Evolutionary conservation across 1,140 invertebrate genomes (phyloP).

Genomic region (Helicorthomorpha holstii): DNA sequence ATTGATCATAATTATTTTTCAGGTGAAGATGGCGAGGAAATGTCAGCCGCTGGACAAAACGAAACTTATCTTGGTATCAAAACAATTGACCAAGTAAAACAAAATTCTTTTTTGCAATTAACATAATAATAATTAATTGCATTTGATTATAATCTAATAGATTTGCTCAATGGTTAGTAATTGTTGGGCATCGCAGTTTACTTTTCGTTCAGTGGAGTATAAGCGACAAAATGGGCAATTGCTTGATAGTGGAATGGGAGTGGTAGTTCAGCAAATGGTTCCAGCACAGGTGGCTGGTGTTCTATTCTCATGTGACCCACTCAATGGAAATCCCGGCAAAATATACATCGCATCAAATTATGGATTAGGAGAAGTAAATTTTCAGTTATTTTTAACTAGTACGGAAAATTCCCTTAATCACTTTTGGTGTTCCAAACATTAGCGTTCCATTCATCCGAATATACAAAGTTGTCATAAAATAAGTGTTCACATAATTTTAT

Average conservation of each 20-base stretch:
- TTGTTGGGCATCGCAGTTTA: constrained; percentile 66
- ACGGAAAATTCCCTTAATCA: no score
- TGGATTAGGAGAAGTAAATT: constrained; percentile 61
- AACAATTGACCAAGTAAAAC: constrained; percentile 18
- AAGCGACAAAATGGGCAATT: constrained; percentile 47
- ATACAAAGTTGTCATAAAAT: no score
- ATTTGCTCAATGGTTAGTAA: constrained; percentile 38
- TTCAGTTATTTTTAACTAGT: no score
- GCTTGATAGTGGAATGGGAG: constrained; percentile 46
- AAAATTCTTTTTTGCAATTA: not conserved
- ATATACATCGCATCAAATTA: constrained; percentile 60
- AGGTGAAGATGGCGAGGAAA: constrained; percentile 53
- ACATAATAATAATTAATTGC: not conserved
- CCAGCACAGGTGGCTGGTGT: constrained; percentile 51
- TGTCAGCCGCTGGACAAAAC: constrained; percentile 69
- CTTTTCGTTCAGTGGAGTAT: constrained; percentile 54
- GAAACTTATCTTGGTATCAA: constrained; percentile 49
- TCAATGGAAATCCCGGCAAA: constrained; percentile 40
- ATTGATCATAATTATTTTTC: not conserved
- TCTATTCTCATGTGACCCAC: constrained; percentile 58
- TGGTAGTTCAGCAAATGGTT: constrained; percentile 63
- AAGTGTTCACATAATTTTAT: no score
- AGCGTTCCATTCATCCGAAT: no score
- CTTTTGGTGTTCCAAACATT: no score
- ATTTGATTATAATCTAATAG: constrained; percentile 14